phyloP scores from a whole-genome alignment of 1,140 invertebrate genomes.

The Kradibia gibbosae region DNA sequence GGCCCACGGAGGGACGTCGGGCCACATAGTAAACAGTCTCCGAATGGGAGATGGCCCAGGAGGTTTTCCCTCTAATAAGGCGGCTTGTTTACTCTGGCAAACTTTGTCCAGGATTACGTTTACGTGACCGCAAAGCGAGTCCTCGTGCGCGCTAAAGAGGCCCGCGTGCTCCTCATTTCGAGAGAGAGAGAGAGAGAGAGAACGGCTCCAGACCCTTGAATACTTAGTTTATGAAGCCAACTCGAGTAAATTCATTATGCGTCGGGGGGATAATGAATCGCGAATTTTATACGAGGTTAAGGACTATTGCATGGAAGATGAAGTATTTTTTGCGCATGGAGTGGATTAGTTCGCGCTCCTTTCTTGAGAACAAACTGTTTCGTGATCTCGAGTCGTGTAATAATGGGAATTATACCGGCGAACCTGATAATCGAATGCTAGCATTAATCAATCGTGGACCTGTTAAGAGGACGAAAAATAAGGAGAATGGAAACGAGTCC shows the following conservation, averaged over 20 bases:
- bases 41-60: not conserved
- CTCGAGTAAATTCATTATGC: no score
- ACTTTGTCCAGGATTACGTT: no score
- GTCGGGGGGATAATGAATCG: no score
- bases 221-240: constrained; percentile 1
- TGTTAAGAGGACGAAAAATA: not conserved
- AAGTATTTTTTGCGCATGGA: no score
- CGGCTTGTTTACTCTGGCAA: constrained; percentile 25
- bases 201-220: not conserved
- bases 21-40: not conserved
- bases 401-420: not conserved
- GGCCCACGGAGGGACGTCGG: constrained; percentile 37
- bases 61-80: constrained; percentile 60
- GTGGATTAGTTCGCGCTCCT: no score
- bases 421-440: not conserved
- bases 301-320: no score
- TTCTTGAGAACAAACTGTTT: not conserved
- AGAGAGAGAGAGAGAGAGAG: not conserved
- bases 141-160: constrained; percentile 26
- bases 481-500: no score
- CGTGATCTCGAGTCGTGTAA: not conserved
- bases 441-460: not conserved
- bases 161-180: not conserved
- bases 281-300: no score
- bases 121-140: not conserved